Conservation (phyloP, 37 sponge, comb jelly and placozoan genomes). For the Oopsacas minuta region DNA sequence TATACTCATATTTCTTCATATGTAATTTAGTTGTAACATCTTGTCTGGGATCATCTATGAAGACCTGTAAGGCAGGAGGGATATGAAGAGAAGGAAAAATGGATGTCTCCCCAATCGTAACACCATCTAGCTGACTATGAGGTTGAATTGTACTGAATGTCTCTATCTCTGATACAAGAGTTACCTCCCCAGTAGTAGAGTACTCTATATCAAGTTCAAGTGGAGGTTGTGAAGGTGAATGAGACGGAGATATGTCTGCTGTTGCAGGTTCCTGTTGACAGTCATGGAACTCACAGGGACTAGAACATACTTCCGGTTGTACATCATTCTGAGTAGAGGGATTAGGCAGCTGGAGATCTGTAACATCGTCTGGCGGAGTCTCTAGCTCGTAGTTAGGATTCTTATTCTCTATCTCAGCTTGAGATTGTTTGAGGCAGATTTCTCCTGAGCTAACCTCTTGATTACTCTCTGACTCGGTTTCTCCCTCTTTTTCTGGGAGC, state of each 20-base stretch:
- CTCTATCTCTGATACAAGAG: not conserved
- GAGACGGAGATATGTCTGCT: not conserved
- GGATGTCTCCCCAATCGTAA: not conserved
- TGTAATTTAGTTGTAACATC: not conserved
- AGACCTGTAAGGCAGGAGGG: not conserved
- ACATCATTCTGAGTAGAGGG: not conserved
- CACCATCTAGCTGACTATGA: not conserved
- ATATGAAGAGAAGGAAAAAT: not conserved
- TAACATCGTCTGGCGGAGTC: not conserved
- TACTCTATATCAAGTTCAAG: not conserved
- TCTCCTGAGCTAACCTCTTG: not conserved
- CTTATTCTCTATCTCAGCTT: not conserved
- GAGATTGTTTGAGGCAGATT: not conserved
- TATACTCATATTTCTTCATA: not conserved
- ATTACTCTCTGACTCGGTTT: not conserved
- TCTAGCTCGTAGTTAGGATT: not conserved
- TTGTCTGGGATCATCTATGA: not conserved
- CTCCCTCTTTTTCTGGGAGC: not conserved
- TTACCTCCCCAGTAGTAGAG: not conserved
- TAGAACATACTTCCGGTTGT: not conserved
- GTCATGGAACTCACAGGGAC: not conserved
- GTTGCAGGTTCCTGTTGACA: not conserved
- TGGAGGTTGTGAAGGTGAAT: not conserved
- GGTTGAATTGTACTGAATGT: not conserved
- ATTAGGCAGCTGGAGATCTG: not conserved